Evolutionary conservation across 1,140 invertebrate genomes (phyloP), one percentile per base, ranked within the genome.

Genomic region (Triops longicaudatus): DNA sequence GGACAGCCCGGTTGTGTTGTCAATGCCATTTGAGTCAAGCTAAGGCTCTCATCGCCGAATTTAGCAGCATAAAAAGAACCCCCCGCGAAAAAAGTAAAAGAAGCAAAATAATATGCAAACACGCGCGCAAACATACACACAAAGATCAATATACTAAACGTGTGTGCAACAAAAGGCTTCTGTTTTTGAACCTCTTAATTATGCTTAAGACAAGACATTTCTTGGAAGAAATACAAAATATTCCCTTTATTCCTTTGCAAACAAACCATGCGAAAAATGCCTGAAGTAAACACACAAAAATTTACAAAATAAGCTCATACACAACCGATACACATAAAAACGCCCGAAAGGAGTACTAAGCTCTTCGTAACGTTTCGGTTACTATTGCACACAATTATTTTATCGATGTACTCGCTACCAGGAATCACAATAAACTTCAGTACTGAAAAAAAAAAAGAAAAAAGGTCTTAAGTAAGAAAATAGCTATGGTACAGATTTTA

Each of bases 1-100:
- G 50, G 50, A 63, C 50, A 63, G 17, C 50, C 22, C 50, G 50
- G 50, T 63, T 63, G n/a, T 22, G 50, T 63, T 63, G 50, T 63
- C 50, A 63, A 1, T 63, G n/a, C 50, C 22, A 63, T 22, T 63
- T 63, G 10, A 63, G 50, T 63, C 50, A 63, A 63, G 50, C 22
- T 63, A 63, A 63, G 50, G 50, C 50, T 63, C 17, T 63, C 50
- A 22, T 63, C n/a, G 22, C 14, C 9, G 10, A 63, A 5, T 63
- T 17, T n/a, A 63, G 6, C 50, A 17, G 10, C 50, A 63, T 6
- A 63, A 17, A 63, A 63, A 50, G 0, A 50, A 17, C 10, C 6
- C 10, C 2, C 31, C 2, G 31, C 7, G 31, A 37, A 37, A 37
- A 37, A 37, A 2, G 31, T 2, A 37, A 7, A 37, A 7, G 31